These are phyloP conservation scores for Ectobius pallidus DNA, from an alignment of 2,888 invertebrate genomes.

Conservation along the genomic window DNA sequence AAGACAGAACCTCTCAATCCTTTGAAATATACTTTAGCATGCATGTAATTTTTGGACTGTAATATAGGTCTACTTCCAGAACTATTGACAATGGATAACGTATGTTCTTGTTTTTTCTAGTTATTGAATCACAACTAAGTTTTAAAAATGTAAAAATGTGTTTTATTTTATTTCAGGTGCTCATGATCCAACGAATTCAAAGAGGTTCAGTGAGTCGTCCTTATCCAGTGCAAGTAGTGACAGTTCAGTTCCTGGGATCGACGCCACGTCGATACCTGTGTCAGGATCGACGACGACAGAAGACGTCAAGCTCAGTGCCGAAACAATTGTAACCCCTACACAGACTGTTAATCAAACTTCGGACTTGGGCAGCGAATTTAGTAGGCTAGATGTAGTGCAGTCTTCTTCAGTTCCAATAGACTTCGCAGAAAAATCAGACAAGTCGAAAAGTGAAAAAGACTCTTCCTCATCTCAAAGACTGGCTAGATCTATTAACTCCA, in stretches of 20 bases:
- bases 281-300: neutral
- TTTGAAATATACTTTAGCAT: too few relatives aligned
- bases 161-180: neutral
- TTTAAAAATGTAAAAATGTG: too few relatives aligned
- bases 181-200: neutral
- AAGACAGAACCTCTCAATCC: too few relatives aligned
- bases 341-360: constrained; percentile 5
- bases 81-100: too few relatives aligned
- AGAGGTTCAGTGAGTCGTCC: neutral
- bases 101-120: too few relatives aligned
- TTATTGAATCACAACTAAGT: too few relatives aligned
- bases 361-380: neutral
- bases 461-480: constrained; percentile 1
- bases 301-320: neutral
- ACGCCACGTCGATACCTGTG: neutral
- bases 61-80: too few relatives aligned
- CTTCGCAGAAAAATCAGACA: neutral
- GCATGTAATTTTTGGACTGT: too few relatives aligned
- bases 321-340: constrained; percentile 8
- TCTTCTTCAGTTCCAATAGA: neutral
- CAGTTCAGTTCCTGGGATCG: neutral
- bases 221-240: neutral
- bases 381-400: neutral
- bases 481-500: constrained; percentile 12
- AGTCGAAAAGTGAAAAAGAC: neutral